Conservation (phyloP, 2,888 invertebrate species). For the Oscheius sp. region DNA sequence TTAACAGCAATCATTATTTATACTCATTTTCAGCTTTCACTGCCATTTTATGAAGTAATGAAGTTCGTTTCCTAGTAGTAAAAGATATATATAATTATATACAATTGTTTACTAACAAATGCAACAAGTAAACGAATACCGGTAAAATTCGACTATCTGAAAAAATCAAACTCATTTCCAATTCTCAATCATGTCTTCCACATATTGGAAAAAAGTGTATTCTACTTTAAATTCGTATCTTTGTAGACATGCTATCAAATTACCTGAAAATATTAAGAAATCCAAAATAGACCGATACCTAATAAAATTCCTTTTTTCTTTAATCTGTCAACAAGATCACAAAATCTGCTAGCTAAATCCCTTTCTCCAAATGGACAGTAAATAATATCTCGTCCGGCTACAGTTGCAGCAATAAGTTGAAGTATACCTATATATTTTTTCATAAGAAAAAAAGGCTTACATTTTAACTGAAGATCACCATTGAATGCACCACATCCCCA, state of each 20-base stretch:
- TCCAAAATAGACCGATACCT: too few species aligned
- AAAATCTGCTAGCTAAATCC: background rate
- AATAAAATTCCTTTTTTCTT: background rate
- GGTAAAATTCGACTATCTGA: background rate
- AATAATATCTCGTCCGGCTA: slow-evolving; percentile 10
- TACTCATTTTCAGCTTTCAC: background rate
- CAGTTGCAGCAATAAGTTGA: slow-evolving; percentile 15
- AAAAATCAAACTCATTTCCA: background rate
- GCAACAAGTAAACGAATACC: background rate
- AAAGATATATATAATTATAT: background rate
- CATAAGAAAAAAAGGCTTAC: slow-evolving; percentile 25
- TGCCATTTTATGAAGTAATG: background rate
- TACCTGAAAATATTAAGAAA: too few species aligned
- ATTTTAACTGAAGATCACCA: slow-evolving; percentile 58
- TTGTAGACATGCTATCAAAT: too few species aligned
- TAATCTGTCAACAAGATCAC: background rate
- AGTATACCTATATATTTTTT: background rate
- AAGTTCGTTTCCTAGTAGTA: background rate
- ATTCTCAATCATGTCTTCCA: background rate
- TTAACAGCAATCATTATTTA: background rate
- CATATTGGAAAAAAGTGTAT: background rate
- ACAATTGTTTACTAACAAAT: background rate
- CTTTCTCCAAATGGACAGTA: slow-evolving; percentile 5
- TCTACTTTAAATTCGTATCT: too few species aligned
- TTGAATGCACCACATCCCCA: slow-evolving; percentile 79